Base-by-base conservation (phyloP, 2,888 invertebrate genomes). In the Elgonia sp. region DNA sequence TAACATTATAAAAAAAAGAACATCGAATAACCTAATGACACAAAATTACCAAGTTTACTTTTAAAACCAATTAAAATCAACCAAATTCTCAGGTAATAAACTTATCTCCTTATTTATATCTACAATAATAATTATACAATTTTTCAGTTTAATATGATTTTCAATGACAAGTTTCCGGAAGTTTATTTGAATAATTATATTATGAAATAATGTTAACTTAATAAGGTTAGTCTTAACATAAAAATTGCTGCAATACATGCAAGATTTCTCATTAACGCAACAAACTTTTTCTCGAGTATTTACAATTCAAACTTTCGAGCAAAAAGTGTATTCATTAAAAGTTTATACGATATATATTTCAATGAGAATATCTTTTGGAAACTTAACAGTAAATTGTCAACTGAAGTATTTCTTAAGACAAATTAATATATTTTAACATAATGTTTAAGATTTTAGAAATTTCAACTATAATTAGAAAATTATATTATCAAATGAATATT, bases 271-370 rank as follows among this genome's bases (percentile, higher is more conserved):
- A 57, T 57, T 57, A 57, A 9, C 18, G 12, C 55, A n/a, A 7
- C 53, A 7, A n/a, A 57, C 55, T 57, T 57, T 21, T 21, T 57
- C 20, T 21, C 20, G 55, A 12, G 46, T 57, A 20, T 20, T 57
- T 57, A 57, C 55, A 20, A 57, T 20, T 57, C 55, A 57, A 57
- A 57, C 55, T 57, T 57, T 57, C 2, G 16, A 57, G 55, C 20
- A 20, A 57, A 20, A 57, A 57, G 21, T 57, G 9, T 18, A 20
- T 57, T 57, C 20, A 57, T 57, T 21, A 57, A 57, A 57, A 57
- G 55, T 57, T 57, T 57, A 57, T 57, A 12, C 55, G 55, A 29
- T 29, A 29, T n/a, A 55, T 57, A 57, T 57, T 20, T 57, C 55
- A 57, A 18, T 57, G 20, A 7, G 20, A 57, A 57, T 57, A 16